Conservation (phyloP, 2,888 invertebrate species). For the Tipula helvola region DNA sequence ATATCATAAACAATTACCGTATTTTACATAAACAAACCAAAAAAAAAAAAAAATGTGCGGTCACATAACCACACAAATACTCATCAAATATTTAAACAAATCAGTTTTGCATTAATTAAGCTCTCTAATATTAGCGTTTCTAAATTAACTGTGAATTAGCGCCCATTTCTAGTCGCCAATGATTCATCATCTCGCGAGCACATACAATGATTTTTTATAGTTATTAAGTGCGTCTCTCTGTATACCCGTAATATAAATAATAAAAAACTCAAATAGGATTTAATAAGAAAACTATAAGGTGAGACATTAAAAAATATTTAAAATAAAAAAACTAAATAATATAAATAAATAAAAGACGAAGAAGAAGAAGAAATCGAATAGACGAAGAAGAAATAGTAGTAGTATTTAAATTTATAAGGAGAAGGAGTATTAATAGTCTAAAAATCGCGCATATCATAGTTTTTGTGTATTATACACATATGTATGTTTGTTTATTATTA, state of each 20-base stretch:
- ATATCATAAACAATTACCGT: not conserved
- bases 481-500: not conserved
- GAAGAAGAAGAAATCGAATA: not conserved
- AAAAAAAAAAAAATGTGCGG: not conserved
- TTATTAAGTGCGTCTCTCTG: not conserved
- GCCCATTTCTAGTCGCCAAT: not conserved
- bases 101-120: not conserved
- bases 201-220: not conserved
- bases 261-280: not conserved
- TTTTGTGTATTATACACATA: not conserved
- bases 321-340: not conserved
- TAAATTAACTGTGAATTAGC: not conserved
- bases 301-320: not conserved
- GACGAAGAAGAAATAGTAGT: not conserved
- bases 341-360: not conserved
- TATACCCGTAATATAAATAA: not conserved
- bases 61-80: not conserved
- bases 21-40: not conserved
- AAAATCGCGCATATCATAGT: not conserved
- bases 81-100: not conserved
- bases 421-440: not conserved
- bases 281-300: not conserved
- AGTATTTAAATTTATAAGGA: constrained; percentile 4
- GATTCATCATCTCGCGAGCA: not conserved
- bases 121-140: not conserved